Base-by-base conservation (phyloP, 2,113 vertebrate genomes). In the Pseudopodoces humilis region DNA sequence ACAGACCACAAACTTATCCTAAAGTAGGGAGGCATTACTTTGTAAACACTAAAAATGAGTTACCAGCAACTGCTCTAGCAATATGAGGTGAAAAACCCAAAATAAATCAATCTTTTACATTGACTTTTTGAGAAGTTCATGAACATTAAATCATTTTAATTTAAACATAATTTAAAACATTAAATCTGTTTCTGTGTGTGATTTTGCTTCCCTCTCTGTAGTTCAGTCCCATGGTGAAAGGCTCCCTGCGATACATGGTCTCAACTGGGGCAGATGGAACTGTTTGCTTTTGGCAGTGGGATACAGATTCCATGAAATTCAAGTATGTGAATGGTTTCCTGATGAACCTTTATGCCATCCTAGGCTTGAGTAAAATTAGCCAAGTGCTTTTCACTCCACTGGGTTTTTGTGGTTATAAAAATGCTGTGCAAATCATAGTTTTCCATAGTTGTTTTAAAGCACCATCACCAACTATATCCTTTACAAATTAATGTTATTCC, bases 221-320 rank as follows among this genome's bases (percentile, higher is more conserved):
- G 99, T 99, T 99, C 95, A 99, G 99, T 96, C 99, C 99, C 9
- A 98, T 99, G 98, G 99, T 98, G 96, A 99, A 98, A 97, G 99
- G 98, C 96, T 98, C 98, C 70, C 98, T 98, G 79, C 96, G 99
- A 35, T 99, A 99, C 95, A 98, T 99, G 99, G 99, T 99, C 83
- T 99, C 99, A 65, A 99, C 99, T 85, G 99, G 99, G 96, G 99
- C 98, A 71, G 99, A 99, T 97, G 99, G 99, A 77, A 99, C 99
- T 2, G 99, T 99, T 82, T 99, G 98, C 94, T 99, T 99, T 95
- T 99, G 99, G 99, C 99, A 99, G 91, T 99, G 99, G 99, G 99
- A 99, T 50, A 96, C 98, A 81, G 98, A 98, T 86, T 98, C 98
- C 79, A 98, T 98, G 96, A 98, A 98, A 94, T 99, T 99, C 94